Evolutionary conservation across 1,140 invertebrate genomes (phyloP), one percentile per base, ranked within the genome.

Genomic region (Pomacea maculata): DNA sequence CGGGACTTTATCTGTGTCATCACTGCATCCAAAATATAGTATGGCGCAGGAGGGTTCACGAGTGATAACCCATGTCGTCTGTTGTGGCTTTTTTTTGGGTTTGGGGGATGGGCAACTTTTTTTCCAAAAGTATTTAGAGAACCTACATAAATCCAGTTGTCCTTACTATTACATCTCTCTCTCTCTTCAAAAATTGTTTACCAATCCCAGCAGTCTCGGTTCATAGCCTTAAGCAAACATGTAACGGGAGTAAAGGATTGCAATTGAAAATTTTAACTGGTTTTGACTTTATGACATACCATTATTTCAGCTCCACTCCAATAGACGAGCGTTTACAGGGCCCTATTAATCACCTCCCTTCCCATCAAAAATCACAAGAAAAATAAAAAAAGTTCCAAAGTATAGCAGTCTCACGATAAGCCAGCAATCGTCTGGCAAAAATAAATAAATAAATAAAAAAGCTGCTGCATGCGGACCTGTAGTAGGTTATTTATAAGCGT

Each of bases 71-170:
- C 34, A 45, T 45, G 34, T 45, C 34, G 34, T 45, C 34, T 45
- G 34, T 45, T 45, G 34, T 45, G 34, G 34, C 6, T 45, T 45
- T 45, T 45, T 45, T 45, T 1, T 45, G 34, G 34, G 34, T 4
- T 45, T 45, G 34, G 34, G 34, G 34, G 34, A 45, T 45, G 6
- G 34, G 34, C 34, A 45, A 6, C 34, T 0, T 45, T 45, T 45
- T 45, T 74, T 55, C 61, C 17, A 81, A 52, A 29, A 17, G 15
- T 25, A 52, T 45, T n/a, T 57, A 63, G 70, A 12, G n/a, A 67
- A 57, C 1, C 17, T 21, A 54, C 45, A 54, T 55, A n/a, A 74
- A 74, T 67, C 57, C 63, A 74, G 67, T 68, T 57, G 19, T 83
- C 54, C 17, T 25, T 63, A 21, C 12, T 75, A 57, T 25, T 55